Evolutionary conservation across 1,140 invertebrate genomes (phyloP).

Genomic region (honey bee (Apis mellifera)): Amel_HAv3.1 CM009933.2:6878501-6879000

Average conservation of each 20-base stretch:
- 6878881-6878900: constrained; percentile 82
- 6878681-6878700: constrained; percentile 65
- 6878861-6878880: constrained; percentile 82
- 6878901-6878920: constrained; percentile 79
- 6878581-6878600: neutral
- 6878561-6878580: constrained; percentile 28
- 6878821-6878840: constrained; percentile 84
- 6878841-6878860: constrained; percentile 85
- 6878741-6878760: constrained; percentile 78
- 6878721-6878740: constrained; percentile 16
- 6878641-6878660: constrained; percentile 85
- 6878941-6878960: constrained; percentile 77
- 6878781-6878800: constrained; percentile 66
- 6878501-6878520: constrained; percentile 25
- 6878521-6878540: constrained; percentile 73
- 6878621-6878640: constrained; percentile 83
- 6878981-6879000: constrained; percentile 79
- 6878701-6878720: constrained; percentile 53
- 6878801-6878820: constrained; percentile 68
- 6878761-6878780: constrained; percentile 83
- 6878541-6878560: constrained; percentile 62
- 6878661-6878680: constrained; percentile 89
- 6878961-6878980: constrained; percentile 81
- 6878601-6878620: constrained; percentile 81
- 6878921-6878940: constrained; percentile 81